Evolutionary conservation across 2,113 vertebrate genomes (phyloP), one percentile per base, ranked within the genome.

Genomic region (Hippocampus comes): DNA sequence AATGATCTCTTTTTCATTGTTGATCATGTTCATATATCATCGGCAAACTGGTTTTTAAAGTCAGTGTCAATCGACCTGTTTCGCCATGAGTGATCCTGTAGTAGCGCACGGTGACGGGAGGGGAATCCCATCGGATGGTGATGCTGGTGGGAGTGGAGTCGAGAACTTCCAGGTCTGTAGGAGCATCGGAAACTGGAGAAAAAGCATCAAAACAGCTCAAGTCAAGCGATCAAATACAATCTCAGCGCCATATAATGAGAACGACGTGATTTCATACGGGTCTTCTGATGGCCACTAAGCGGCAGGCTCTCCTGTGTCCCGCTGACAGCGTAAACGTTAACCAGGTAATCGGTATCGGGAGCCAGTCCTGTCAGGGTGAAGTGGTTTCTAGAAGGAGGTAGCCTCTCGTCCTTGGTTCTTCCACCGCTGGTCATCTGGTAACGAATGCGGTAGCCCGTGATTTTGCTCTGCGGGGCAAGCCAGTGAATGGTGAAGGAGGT

Each of bases 401-500:
- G 92, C 0, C 94, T 92, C 10, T 97, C 97, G 41, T 98, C 96
- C 82, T 94, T 97, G 55, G 94, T 74, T 70, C 94, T 90, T 3
- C 87, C 94, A 0, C 86, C 71, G 0, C 87, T 92, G 53, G 92
- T 91, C 1, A 93, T 93, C 63, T 95, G 92, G 86, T 97, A 92
- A 38, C 93, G 94, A 55, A 99, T 92, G 53, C 82, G 91, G 79
- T 96, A 98, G 53, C 97, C 96, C 0, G 83, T 93, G 82, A 97
- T 93, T 66, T 89, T 43, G 60, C 95, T 94, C 20, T 93, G 94
- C 2, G 97, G 96, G 38, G 96, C 89, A 2, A 94, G 89, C 97
- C 97, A 99, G 83, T 97, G 95, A 71, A 99, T 91, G 0, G 94
- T 97, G 82, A 99, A 96, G 43, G 96, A 96, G 88, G 94, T 97